Evolutionary conservation across 2,113 vertebrate genomes (phyloP).

Genomic region (Cyanoderma ruficeps): DNA sequence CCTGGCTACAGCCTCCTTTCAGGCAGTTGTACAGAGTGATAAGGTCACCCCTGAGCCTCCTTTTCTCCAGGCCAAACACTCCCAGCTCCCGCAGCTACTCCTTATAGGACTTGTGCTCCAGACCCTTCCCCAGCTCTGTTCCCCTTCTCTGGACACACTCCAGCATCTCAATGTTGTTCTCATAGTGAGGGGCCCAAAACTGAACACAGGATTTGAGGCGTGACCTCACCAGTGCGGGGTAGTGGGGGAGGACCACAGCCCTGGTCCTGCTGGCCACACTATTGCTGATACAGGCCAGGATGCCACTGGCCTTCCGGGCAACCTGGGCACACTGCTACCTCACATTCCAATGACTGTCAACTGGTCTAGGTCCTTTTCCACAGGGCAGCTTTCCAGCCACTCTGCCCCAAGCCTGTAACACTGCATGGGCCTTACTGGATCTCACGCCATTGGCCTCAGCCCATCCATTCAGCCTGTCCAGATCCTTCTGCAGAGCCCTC

Average conservation of each 20-base stretch:
- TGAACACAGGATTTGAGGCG: fast-evolving
- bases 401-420: fast-evolving
- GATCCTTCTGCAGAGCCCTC: neutral
- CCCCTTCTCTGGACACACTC: fast-evolving
- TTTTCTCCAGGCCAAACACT: neutral
- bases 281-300: neutral
- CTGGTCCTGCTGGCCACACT: neutral
- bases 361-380: fast-evolving
- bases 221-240: neutral
- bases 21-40: fast-evolving
- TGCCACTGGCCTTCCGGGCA: fast-evolving
- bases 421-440: neutral
- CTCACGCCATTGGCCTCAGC: neutral
- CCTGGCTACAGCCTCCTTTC: fast-evolving
- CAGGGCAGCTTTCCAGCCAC: neutral
- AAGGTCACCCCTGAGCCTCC: fast-evolving
- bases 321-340: neutral
- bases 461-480: fast-evolving
- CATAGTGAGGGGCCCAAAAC: neutral
- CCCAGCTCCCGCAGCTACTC: neutral
- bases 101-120: neutral
- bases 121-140: fast-evolving
- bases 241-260: fast-evolving
- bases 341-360: fast-evolving
- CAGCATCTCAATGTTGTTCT: fast-evolving